Base-by-base conservation (phyloP, 2,113 vertebrate genomes). In the Taxidea taxus region DNA sequence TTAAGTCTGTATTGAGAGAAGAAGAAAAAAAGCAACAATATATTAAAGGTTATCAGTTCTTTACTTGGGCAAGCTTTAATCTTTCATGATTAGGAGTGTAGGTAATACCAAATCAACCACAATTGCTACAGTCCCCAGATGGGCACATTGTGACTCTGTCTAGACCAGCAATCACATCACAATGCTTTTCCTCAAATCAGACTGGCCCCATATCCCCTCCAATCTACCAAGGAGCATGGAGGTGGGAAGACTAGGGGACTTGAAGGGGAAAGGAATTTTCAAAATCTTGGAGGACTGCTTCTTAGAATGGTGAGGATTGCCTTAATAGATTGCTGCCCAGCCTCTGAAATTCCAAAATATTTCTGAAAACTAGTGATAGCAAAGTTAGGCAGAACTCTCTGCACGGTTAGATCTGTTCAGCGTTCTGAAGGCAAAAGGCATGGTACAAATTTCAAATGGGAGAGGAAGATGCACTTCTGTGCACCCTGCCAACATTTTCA, bases 131-230 rank as follows among this genome's bases (percentile, higher is more conserved):
- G 82, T 51, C 42, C 60, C 44, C 83, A 85, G 29, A 81, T 31
- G 72, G 84, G 18, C 31, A 42, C 54, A 91, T 80, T 96, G 83
- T 98, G 97, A 97, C 42, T 12, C 21, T 89, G n/a, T 42, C 68
- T 49, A 6, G 49, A 25, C 49, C 23, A 44, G 18, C n/a, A 54
- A 58, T 74, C 72, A 37, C 72, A 89, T 97, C 96, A 95, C 86
- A 97, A 49, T 94, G 66, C 83, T 88, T 88, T 77, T 60, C 34
- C 70, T 77, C 64, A 68, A 15, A 23, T 81, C 62, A 78, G 84
- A 70, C 60, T 83, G 83, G 37, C 58, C 70, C 44, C 29, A 37
- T n/a, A 80, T 37, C n/a, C 34, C 14, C 64, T 44, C 42, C n/a
- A 58, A 4, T 51, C 15, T 72, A 78, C 47, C 27, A 18, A 74